Base-by-base conservation (phyloP, 2,888 invertebrate genomes). In the Synergus laeviventris region DNA sequence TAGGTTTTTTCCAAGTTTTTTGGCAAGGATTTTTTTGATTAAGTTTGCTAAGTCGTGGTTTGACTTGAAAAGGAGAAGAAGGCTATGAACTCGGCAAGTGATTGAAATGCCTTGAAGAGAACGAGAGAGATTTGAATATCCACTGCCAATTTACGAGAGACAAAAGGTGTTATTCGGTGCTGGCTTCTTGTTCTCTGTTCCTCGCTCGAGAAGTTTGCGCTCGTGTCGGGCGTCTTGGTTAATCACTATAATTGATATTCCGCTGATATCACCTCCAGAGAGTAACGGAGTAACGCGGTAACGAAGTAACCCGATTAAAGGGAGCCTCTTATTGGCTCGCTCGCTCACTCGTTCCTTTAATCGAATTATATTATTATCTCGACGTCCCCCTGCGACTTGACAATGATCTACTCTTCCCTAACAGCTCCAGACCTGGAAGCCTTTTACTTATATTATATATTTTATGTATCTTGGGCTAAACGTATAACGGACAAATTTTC, bases 201-300 rank as follows among this genome's bases (percentile, higher is more conserved):
- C 60, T 31, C 54, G 76, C 74, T 74, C 74, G 79, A 79, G 83
- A 88, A 89, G 87, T 89, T 89, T 86, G 82, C 79, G 79, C 74
- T 73, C 78, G 82, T 74, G 78, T 66, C 82, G 83, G 81, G 84
- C 89, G 89, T 91, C 91, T 89, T 86, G 86, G 90, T 89, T 91
- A 91, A 91, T 91, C 90, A 91, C 89, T 89, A 90, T 91, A 91
- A 91, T 91, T 91, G 91, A 91, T 91, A 91, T 91, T 91, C 91
- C 89, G 86, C 84, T 88, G 90, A 90, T 90, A 90, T 89, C 90
- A 89, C 89, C 89, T 82, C 82, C 81, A 81, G 83, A 84, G 86
- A 84, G 87, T 89, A 89, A 90, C 88, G 87, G 88, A 87, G 88
- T 88, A 90, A 89, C 86, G 81, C 83, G 85, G 87, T 89, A 90